Evolutionary conservation across 1,140 invertebrate genomes (phyloP), one percentile per base, ranked within the genome.

Genomic region (Drosophila ficusphila): DNA sequence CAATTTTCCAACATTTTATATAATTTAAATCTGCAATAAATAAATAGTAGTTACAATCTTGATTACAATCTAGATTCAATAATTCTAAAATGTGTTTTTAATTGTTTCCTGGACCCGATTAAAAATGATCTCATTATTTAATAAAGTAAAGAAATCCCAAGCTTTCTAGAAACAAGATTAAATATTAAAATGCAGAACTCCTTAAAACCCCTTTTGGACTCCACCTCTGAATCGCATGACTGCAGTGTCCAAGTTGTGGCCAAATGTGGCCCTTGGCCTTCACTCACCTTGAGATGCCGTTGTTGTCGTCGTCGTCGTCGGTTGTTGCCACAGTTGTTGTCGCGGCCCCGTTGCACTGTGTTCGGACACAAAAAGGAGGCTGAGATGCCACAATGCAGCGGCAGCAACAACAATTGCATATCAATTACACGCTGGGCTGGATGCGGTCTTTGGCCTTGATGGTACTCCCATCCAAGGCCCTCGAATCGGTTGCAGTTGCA

Each of bases 251-350:
- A 67, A 36, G 62, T 42, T 67, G 62, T 19, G 46, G 52, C 74
- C 76, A 89, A 89, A 90, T 82, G 71, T 90, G 79, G 89, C 76
- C 89, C 89, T 90, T 90, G 89, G 89, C 89, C 89, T 90, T 90
- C 89, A 83, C 78, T 90, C 78, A 90, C 89, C 89, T 90, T 90
- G 89, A 90, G 79, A 88, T 86, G 82, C 81, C 76, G 79, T 82
- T 76, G 68, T 29, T 53, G 60, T 36, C 44, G 44, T 23, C 44
- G 60, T 36, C 44, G 44, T 23, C 44, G 54, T 16, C 31, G 27
- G 41, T 47, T 29, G 65, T 31, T 18, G 61, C 52, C 23, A 47
- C 52, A 34, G 47, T 54, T 36, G 54, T 33, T 74, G 70, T 36
- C 48, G 56, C 52, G 56, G 53, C 31, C 67, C 53, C 47, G 69